These are phyloP conservation scores for Mythimna pallens DNA, from an alignment of 2,888 invertebrate genomes.

Conservation along the genomic window DNA sequence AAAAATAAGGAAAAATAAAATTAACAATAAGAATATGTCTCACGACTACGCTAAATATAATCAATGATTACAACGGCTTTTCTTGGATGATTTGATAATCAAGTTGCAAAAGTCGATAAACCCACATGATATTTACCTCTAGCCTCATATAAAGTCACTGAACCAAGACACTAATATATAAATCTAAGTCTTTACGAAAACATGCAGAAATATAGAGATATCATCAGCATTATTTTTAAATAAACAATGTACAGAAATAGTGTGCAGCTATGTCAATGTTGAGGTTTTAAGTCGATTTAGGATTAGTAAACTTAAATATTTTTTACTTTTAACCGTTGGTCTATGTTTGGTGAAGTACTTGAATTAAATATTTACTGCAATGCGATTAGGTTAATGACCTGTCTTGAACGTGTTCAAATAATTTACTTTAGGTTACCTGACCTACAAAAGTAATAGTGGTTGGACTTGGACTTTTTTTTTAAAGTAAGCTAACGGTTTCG, in stretches of 20 bases:
- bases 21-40: too few species aligned
- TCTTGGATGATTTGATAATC: too few species aligned
- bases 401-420: background rate
- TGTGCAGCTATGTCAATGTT: conserved; percentile 10
- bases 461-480: too few species aligned
- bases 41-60: too few species aligned
- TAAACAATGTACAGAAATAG: conserved; percentile 7
- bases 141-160: conserved; percentile 12
- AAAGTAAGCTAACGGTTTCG: background rate
- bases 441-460: background rate
- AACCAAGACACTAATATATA: background rate
- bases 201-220: background rate
- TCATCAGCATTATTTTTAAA: conserved; percentile 8
- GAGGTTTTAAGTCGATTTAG: conserved; percentile 28
- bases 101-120: background rate
- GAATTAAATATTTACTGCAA: conserved; percentile 27
- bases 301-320: conserved; percentile 34
- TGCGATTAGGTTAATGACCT: conserved; percentile 24
- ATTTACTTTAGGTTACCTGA: conserved; percentile 7
- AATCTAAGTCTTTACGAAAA: background rate
- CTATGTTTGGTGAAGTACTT: background rate
- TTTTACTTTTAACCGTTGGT: conserved; percentile 10
- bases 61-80: too few species aligned
- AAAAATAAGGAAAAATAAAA: too few species aligned
- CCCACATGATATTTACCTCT: background rate